Evolutionary conservation across 2,113 vertebrate species (phyloP).

Genomic region (Oryzias curvinotus): DNA sequence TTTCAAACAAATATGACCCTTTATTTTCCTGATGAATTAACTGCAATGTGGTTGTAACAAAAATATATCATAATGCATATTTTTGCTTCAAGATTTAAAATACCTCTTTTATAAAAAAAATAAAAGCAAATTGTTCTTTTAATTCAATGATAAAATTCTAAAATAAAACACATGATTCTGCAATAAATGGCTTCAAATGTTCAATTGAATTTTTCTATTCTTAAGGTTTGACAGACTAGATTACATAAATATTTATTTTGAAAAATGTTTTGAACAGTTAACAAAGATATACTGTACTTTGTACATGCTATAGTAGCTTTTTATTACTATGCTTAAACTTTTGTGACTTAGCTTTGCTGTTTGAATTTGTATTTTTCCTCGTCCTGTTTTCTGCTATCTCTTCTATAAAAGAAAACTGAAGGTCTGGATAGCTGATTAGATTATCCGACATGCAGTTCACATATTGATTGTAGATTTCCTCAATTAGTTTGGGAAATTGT

Average conservation of each 20-base stretch:
- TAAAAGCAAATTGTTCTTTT: no score
- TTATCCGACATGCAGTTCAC: conserved; percentile 50
- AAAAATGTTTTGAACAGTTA: no score
- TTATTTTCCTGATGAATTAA: no score
- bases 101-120: not conserved
- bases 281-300: no score
- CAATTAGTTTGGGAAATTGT: conserved; percentile 25
- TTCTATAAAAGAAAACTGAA: conserved; percentile 25
- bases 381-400: conserved; percentile 47
- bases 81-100: not conserved
- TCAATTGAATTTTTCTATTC: not conserved
- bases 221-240: not conserved
- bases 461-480: conserved; percentile 38
- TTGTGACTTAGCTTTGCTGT: conserved; percentile 34
- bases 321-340: not conserved
- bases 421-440: conserved; percentile 51
- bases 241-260: no score
- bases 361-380: conserved; percentile 31
- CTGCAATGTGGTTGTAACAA: no score
- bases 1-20: no score
- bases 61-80: no score
- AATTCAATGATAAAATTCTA: not conserved
- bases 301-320: no score
- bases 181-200: conserved; percentile 23
- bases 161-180: conserved; percentile 10